These are phyloP conservation scores for Chalcis sispes DNA, from an alignment of 2,888 invertebrate species.

Conservation along the genomic window DNA sequence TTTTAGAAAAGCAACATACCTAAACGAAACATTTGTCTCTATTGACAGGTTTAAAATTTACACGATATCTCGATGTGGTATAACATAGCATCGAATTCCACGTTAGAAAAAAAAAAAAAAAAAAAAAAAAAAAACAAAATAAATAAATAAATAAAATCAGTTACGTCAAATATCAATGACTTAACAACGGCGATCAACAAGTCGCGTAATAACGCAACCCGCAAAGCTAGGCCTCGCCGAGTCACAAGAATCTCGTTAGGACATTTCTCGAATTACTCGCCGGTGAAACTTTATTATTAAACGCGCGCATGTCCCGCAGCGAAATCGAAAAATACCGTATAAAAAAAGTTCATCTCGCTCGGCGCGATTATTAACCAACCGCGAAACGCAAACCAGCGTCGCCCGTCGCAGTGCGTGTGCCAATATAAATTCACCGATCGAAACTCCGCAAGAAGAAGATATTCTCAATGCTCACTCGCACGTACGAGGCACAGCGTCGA, in stretches of 20 bases:
- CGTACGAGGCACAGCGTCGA: not conserved
- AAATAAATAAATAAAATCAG: conserved; percentile 16
- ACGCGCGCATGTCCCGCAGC: conserved; percentile 21
- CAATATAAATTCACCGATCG: conserved; percentile 41
- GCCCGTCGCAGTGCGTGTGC: not conserved
- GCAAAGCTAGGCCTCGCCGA: not conserved
- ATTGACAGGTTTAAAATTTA: conserved; percentile 14
- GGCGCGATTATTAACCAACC: conserved; percentile 35
- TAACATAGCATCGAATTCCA: conserved; percentile 2
- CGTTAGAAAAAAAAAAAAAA: not conserved
- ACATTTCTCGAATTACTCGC: conserved; percentile 47
- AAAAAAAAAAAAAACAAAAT: no score
- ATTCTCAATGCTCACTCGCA: not conserved
- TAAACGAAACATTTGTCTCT: conserved; percentile 14
- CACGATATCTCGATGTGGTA: conserved; percentile 9
- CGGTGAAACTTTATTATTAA: conserved; percentile 52
- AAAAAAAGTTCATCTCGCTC: conserved; percentile 7
- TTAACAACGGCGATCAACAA: conserved; percentile 46
- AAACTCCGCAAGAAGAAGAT: no score
- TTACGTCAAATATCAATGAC: conserved; percentile 46
- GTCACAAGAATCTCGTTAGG: conserved; percentile 48
- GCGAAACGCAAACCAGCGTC: conserved; percentile 3
- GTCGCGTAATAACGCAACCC: conserved; percentile 8
- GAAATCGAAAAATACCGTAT: conserved; percentile 21
- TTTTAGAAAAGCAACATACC: not conserved